Conservation (phyloP, 2,888 invertebrate species). For the Frankliniella intonsa region DNA sequence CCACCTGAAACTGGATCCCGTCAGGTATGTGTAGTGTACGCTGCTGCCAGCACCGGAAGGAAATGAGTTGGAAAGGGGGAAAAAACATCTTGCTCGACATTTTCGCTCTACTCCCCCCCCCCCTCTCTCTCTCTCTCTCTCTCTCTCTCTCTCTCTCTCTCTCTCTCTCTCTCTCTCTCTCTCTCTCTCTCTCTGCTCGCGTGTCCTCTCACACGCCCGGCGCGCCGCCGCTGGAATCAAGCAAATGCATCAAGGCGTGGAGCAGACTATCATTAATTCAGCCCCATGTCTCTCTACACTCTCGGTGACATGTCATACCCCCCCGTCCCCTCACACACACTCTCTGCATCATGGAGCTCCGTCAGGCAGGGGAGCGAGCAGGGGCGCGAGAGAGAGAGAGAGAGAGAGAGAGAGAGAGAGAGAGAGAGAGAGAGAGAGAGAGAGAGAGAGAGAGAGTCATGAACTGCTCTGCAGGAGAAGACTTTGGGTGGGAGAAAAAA, state of each 20-base stretch:
- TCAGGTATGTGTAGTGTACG: too few species aligned
- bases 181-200: neutral
- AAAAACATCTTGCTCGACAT: neutral
- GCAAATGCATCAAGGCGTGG: neutral
- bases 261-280: conserved; percentile 22
- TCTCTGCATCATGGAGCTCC: neutral
- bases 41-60: too few species aligned
- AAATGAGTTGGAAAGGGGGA: too few species aligned
- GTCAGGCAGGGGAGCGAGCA: neutral
- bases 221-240: neutral
- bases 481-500: neutral
- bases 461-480: too few species aligned
- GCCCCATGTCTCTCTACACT: conserved; percentile 11
- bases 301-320: conserved; percentile 7
- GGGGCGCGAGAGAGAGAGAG: neutral
- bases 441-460: conserved; percentile 34
- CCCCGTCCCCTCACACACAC: conserved; percentile 27
- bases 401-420: neutral
- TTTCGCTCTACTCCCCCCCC: too few species aligned
- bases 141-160: neutral
- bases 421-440: neutral
- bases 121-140: neutral
- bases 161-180: neutral
- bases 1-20: too few species aligned
- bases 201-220: neutral